Conservation (phyloP, 2,888 invertebrate species). For the Eilema caniola region DNA sequence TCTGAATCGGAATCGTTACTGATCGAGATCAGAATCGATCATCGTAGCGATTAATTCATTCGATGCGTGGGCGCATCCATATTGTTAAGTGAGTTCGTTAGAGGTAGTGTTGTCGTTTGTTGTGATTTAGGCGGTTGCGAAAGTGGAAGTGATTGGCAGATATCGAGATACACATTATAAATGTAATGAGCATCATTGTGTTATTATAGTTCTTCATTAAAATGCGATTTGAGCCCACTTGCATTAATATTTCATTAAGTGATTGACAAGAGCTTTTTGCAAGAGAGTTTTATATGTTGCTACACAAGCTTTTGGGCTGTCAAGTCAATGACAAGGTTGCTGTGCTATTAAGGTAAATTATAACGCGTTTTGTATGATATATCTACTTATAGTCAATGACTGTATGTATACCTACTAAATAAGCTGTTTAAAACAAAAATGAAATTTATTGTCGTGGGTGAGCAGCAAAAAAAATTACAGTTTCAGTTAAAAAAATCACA, state of each 20-base stretch:
- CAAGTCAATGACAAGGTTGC: not conserved
- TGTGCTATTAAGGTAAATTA: not conserved
- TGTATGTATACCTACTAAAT: too few species aligned
- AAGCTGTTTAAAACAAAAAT: too few species aligned
- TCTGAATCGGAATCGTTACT: conserved; percentile 35
- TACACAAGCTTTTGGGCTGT: not conserved
- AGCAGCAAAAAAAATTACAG: too few species aligned
- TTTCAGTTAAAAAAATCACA: not conserved
- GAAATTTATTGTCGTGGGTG: too few species aligned
- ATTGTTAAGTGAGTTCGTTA: conserved; percentile 51
- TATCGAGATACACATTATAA: conserved; percentile 15
- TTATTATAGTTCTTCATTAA: conserved; percentile 10
- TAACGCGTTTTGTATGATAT: not conserved
- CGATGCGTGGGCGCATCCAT: conserved; percentile 53
- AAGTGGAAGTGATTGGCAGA: conserved; percentile 19
- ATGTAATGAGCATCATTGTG: conserved; percentile 16
- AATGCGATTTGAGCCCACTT: conserved; percentile 5
- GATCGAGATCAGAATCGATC: conserved; percentile 48
- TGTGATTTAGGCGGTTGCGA: conserved; percentile 37
- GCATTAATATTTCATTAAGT: conserved; percentile 5
- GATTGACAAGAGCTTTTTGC: not conserved
- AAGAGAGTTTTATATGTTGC: not conserved
- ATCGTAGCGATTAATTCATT: conserved; percentile 49
- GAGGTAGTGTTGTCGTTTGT: conserved; percentile 44
- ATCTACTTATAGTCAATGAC: too few species aligned